A percentile compares a stretch with the other conserved stretches of the same genome.
phyloP scores from a whole-genome alignment of 2,113 vertebrate genomes.

The Larimichthys crocea region DNA sequence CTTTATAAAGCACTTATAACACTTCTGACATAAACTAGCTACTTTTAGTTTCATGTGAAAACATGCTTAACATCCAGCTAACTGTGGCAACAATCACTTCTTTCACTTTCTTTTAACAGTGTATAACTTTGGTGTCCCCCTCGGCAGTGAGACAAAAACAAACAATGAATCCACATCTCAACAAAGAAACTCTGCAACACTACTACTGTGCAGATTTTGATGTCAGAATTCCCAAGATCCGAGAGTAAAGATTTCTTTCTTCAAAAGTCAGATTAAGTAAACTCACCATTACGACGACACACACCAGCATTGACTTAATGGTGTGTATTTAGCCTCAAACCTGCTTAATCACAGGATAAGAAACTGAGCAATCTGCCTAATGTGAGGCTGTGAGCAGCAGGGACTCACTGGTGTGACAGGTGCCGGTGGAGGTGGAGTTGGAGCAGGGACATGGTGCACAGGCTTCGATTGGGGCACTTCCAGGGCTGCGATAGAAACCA shows the following conservation, averaged over 20 bases:
- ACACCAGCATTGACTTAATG: not conserved
- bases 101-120: too few relatives aligned
- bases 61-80: too few relatives aligned
- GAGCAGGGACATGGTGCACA: conserved; percentile 92
- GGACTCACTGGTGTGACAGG: conserved; percentile 88
- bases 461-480: conserved; percentile 49
- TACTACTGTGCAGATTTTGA: too few relatives aligned
- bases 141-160: too few relatives aligned
- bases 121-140: too few relatives aligned
- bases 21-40: too few relatives aligned
- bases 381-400: not conserved
- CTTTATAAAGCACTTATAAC: too few relatives aligned
- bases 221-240: not conserved
- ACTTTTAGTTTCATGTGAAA: too few relatives aligned
- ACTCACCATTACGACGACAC: not conserved
- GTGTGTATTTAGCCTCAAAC: not conserved
- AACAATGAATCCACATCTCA: too few relatives aligned
- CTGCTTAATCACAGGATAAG: not conserved
- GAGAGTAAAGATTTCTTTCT: not conserved
- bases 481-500: conserved; percentile 83
- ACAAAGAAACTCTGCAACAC: too few relatives aligned
- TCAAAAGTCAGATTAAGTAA: not conserved
- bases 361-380: not conserved
- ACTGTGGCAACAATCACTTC: too few relatives aligned
- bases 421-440: conserved; percentile 88